Evolutionary conservation across 2,888 invertebrate species (phyloP), one percentile per base, ranked within the genome.

Genomic region (Sarcophaga caerulescens): DNA sequence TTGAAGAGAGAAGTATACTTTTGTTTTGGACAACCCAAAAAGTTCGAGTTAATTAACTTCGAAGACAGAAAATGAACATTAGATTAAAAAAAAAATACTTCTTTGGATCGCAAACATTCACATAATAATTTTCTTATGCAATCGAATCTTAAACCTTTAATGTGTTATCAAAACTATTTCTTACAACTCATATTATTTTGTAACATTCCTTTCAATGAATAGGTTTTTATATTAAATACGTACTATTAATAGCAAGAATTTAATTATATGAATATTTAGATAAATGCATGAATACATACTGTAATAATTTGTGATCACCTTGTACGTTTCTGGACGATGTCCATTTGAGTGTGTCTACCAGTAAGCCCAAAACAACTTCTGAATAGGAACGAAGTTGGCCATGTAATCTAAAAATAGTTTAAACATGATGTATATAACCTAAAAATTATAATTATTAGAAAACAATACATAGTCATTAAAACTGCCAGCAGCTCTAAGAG

Each of bases 261-360:
- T 52, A 0, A 52, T 52, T 52, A 14, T 52, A 52, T 52, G 52
- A 17, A 52, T 14, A 52, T 14, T 35, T 35, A 47, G 5, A 14
- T 52, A 52, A 14, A 52, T 14, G 6, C n/a, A 17, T 19, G 10
- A 6, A 52, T 73, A 77, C 82, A 44, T 77, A 91, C 91, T 85
- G 85, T 44, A 89, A 90, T 0, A 90, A 89, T 78, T 90, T 91
- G 17, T 89, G 87, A 60, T 87, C 85, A 3, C 90, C 89, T 21
- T 65, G 35, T 0, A 89, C 77, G 77, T 90, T 89, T 65, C 89
- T 90, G 8, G 88, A 81, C 19, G 89, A 89, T 19, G 91, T 91
- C 91, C 91, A 91, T 70, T 91, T 91, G 12, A 92, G 77, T 0
- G 89, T 88, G 70, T 92, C 90, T 2, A 89, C 74, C 0, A 90